A percentile compares a stretch with the other conserved stretches of the same genome.
phyloP scores from a whole-genome alignment of 2,113 vertebrate genomes.

The Tragelaphus strepsiceros region DNA sequence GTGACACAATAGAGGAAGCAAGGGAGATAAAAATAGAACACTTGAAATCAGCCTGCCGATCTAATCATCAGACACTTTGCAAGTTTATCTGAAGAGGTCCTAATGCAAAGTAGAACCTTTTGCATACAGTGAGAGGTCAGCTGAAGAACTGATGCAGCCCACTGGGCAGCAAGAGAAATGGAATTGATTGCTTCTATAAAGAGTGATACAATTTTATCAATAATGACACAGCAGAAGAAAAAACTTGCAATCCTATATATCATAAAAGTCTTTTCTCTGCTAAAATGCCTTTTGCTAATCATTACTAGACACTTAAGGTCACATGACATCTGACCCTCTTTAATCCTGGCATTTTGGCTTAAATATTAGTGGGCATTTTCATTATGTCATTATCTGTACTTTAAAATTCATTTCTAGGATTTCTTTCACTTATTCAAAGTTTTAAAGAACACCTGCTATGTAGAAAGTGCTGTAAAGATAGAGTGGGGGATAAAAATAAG shows the following conservation, averaged over 20 bases:
- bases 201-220: conserved; percentile 26
- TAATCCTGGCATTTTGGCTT: background rate
- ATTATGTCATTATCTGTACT: background rate
- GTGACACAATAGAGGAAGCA: conserved; percentile 38
- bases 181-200: conserved; percentile 7
- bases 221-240: conserved; percentile 10
- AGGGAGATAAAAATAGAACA: conserved; percentile 32
- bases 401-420: background rate
- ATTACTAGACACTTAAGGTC: background rate
- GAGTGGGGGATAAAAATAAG: background rate
- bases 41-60: background rate
- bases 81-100: conserved; percentile 33
- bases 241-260: background rate
- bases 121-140: conserved; percentile 8
- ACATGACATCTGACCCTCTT: background rate
- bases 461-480: background rate
- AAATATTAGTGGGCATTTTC: background rate
- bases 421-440: conserved; percentile 23
- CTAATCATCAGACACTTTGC: conserved; percentile 33
- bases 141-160: background rate
- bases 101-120: conserved; percentile 24
- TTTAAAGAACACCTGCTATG: background rate
- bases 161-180: background rate
- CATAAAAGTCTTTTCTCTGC: conserved; percentile 5
- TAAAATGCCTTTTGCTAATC: conserved; percentile 6